Conservation (phyloP, 2,888 invertebrate genomes). For the Tachystola acroxantha region DNA sequence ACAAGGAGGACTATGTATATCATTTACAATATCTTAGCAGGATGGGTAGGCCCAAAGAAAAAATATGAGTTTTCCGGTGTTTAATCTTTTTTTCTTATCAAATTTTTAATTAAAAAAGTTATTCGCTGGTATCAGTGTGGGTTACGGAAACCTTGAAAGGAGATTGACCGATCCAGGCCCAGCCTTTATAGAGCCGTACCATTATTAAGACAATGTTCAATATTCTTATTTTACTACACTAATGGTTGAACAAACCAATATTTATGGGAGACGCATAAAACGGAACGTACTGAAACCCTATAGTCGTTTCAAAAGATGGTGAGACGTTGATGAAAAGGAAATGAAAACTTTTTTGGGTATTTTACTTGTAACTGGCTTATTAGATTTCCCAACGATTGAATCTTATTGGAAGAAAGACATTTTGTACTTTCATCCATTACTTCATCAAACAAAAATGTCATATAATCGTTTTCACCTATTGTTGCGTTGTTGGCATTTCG, state of each 20-base stretch:
- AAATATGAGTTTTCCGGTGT: too few species aligned
- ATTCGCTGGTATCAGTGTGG: too few species aligned
- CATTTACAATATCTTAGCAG: too few species aligned
- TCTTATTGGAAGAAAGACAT: slow-evolving; percentile 17
- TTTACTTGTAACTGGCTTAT: slow-evolving; percentile 14
- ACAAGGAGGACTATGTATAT: too few species aligned
- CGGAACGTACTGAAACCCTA: not conserved
- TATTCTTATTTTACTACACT: too few species aligned
- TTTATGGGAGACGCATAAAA: slow-evolving; percentile 4
- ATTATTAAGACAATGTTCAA: too few species aligned
- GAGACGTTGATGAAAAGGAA: slow-evolving; percentile 8
- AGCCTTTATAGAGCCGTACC: too few species aligned
- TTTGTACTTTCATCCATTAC: slow-evolving; percentile 16
- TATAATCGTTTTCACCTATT: slow-evolving; percentile 17
- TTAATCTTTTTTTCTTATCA: too few species aligned
- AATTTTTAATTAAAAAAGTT: too few species aligned
- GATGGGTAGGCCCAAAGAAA: too few species aligned
- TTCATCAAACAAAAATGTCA: slow-evolving; percentile 17
- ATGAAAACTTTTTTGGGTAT: slow-evolving; percentile 15
- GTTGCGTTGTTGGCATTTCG: slow-evolving; percentile 21
- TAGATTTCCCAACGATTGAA: slow-evolving; percentile 16
- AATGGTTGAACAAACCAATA: slow-evolving; percentile 10
- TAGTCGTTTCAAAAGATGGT: slow-evolving; percentile 3
- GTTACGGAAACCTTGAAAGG: too few species aligned
- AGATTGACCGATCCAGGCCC: too few species aligned